Conservation (phyloP, 2,113 vertebrate species). For the Hepsetus odoe region DNA sequence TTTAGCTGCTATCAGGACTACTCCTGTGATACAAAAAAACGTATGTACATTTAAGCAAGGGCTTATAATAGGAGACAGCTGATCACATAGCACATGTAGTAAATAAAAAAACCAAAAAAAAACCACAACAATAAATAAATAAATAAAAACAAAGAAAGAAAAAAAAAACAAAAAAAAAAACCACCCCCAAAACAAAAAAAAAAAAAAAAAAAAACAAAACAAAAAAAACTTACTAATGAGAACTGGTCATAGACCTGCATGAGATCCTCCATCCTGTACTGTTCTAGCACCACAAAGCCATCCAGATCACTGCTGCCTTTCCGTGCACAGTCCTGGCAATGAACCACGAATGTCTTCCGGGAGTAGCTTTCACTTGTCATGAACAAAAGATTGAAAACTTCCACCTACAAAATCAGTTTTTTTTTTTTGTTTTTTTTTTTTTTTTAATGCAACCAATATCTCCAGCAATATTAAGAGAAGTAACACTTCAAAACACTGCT, state of each 20-base stretch:
- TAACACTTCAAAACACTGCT: background rate
- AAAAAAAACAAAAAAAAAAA: no score
- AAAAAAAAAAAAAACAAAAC: no score
- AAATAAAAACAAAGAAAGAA: no score
- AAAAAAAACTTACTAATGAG: slow-evolving; percentile 88
- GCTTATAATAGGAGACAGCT: no score
- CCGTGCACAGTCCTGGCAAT: slow-evolving; percentile 97
- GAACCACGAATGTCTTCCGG: slow-evolving; percentile 89
- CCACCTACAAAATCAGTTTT: slow-evolving; percentile 80
- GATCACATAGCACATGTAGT: no score
- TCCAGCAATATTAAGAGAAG: background rate
- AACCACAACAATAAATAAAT: no score
- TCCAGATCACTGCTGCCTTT: slow-evolving; percentile 92
- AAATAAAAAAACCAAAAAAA: no score
- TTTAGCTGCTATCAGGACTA: no score
- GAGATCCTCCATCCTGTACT: slow-evolving; percentile 96
- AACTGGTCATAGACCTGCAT: slow-evolving; percentile 98
- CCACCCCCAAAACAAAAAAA: no score
- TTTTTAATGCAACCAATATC: background rate
- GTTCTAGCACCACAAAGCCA: slow-evolving; percentile 97
- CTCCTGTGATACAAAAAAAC: no score
- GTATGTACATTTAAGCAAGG: no score
- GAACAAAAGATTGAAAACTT: slow-evolving; percentile 97
- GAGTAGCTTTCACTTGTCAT: slow-evolving; percentile 94
- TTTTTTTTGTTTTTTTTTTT: no score